Evolutionary conservation across 1,140 invertebrate species (phyloP).

Genomic region (Megathymus violae): DNA sequence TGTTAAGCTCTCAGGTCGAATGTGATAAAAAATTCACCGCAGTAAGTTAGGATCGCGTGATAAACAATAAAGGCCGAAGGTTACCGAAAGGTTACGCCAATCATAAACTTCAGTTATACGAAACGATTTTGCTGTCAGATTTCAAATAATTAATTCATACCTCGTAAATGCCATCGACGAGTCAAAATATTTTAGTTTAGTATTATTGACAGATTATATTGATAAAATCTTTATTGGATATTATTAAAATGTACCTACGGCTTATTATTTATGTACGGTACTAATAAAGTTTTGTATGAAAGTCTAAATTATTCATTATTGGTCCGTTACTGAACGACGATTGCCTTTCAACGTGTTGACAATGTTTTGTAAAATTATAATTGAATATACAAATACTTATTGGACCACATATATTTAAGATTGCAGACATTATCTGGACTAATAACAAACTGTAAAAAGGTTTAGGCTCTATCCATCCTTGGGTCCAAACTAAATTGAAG

Average conservation of each 20-base stretch:
- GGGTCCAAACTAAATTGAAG: too few species aligned
- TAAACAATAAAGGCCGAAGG: not conserved
- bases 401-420: too few species aligned
- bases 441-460: too few species aligned
- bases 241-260: too few species aligned
- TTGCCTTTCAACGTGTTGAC: not conserved
- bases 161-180: not conserved
- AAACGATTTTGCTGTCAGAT: slow-evolving; percentile 15
- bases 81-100: slow-evolving; percentile 6
- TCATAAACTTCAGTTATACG: not conserved
- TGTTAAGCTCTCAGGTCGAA: not conserved
- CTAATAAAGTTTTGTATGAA: slow-evolving; percentile 40
- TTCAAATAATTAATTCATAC: not conserved
- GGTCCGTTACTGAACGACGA: slow-evolving; percentile 25
- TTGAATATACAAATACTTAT: too few species aligned
- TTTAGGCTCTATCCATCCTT: too few species aligned
- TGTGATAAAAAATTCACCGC: not conserved
- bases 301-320: slow-evolving; percentile 42
- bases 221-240: too few species aligned
- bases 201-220: too few species aligned
- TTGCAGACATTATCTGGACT: too few species aligned
- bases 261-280: too few species aligned
- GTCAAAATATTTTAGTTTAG: not conserved
- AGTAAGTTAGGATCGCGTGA: slow-evolving; percentile 6
- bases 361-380: slow-evolving; percentile 9